phyloP scores from a whole-genome alignment of 2,888 invertebrate genomes.

The Tetranychus piercei region DNA sequence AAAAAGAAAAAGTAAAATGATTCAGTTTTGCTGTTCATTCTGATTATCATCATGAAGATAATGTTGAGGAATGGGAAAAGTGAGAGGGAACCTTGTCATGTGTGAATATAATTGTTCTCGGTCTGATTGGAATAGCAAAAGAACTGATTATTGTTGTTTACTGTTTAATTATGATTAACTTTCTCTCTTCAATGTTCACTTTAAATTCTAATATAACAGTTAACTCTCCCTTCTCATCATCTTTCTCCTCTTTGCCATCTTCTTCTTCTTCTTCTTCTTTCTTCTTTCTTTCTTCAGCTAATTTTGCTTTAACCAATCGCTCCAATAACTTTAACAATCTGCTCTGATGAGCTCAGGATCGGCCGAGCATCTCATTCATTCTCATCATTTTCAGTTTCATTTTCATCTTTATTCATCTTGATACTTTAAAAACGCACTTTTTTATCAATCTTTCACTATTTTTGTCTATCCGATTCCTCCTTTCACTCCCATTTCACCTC shows the following conservation, averaged over 20 bases:
- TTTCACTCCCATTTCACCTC: neutral
- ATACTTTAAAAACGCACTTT: neutral
- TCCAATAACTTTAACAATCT: neutral
- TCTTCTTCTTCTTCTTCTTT: neutral
- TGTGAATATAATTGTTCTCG: slow-evolving; percentile 1
- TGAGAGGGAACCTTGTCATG: neutral
- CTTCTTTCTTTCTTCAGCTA: neutral
- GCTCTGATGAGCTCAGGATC: neutral
- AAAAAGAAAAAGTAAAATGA: neutral
- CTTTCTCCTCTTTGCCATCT: neutral
- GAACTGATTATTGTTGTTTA: neutral
- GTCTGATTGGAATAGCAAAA: neutral
- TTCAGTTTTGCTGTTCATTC: neutral
- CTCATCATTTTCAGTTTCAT: neutral
- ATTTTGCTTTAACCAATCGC: neutral
- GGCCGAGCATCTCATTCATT: neutral
- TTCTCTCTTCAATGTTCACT: neutral
- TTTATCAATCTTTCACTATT: slow-evolving; percentile 3
- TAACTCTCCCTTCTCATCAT: neutral
- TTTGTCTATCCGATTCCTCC: neutral
- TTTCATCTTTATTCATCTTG: neutral
- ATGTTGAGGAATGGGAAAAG: neutral
- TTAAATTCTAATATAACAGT: neutral
- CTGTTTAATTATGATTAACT: neutral
- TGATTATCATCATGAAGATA: neutral